Conservation (phyloP, 2,113 vertebrate species). For the Lepus timidus region DNA sequence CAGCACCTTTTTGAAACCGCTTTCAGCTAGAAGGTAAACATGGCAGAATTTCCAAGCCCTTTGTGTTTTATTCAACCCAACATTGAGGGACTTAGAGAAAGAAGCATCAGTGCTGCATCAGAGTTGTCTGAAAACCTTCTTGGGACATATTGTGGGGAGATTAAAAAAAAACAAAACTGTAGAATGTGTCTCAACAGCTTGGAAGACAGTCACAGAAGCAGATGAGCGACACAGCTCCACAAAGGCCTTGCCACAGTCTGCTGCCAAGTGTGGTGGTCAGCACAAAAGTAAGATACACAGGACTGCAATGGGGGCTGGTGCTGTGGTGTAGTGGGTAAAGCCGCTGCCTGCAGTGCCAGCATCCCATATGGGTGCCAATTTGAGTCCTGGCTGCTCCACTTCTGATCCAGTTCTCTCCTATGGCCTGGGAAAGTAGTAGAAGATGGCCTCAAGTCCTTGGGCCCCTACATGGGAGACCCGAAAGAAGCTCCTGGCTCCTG, state of each 20-base stretch:
- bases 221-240: too few relatives aligned
- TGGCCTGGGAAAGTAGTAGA: too few relatives aligned
- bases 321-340: too few relatives aligned
- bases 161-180: neutral
- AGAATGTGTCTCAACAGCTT: neutral
- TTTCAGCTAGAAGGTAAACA: neutral
- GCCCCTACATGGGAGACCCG: too few relatives aligned
- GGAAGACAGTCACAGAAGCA: neutral
- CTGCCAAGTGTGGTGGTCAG: fast-evolving
- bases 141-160: neutral
- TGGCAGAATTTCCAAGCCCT: neutral
- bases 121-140: neutral
- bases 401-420: too few relatives aligned
- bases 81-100: neutral
- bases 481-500: too few relatives aligned
- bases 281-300: neutral
- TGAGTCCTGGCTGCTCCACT: too few relatives aligned
- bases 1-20: neutral
- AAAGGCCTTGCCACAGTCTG: neutral
- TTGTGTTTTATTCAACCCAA: neutral
- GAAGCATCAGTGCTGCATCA: neutral
- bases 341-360: too few relatives aligned
- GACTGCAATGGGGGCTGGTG: too few relatives aligned
- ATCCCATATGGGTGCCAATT: too few relatives aligned
- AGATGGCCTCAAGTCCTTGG: too few relatives aligned